Evolutionary conservation across 2,888 invertebrate species (phyloP).

Genomic region (Eueremaeus valkanovi): DNA sequence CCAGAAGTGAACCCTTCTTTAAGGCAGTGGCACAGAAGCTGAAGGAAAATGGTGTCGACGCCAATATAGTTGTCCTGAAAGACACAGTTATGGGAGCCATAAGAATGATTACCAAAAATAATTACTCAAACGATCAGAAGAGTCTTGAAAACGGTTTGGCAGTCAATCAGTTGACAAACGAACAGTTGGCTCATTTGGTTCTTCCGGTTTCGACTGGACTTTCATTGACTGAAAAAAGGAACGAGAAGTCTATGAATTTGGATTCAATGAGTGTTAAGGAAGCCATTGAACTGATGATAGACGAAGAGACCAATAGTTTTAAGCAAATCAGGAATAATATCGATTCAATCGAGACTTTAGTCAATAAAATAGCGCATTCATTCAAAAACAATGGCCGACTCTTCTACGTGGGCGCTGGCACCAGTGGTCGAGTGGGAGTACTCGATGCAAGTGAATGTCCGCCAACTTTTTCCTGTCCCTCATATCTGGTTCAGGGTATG

Average conservation of each 20-base stretch:
- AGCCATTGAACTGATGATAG: constrained; percentile 38
- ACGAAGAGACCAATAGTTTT: constrained; percentile 23
- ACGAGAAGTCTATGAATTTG: constrained; percentile 14
- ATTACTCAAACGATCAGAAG: neutral
- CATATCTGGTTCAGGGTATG: constrained; percentile 36
- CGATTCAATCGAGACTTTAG: constrained; percentile 1
- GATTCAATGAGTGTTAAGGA: constrained; percentile 27
- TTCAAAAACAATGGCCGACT: constrained; percentile 37
- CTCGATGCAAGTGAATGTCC: constrained; percentile 41
- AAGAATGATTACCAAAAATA: constrained; percentile 10
- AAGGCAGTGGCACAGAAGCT: constrained; percentile 1
- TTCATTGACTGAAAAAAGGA: constrained; percentile 29
- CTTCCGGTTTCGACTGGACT: constrained; percentile 35
- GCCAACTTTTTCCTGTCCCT: constrained; percentile 32
- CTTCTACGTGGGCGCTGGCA: constrained; percentile 37
- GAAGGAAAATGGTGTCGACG: neutral
- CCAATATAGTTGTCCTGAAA: neutral
- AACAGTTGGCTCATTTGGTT: constrained; percentile 20
- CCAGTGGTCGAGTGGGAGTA: constrained; percentile 36
- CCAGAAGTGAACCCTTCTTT: constrained; percentile 8
- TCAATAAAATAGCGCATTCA: constrained; percentile 21
- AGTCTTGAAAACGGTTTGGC: neutral
- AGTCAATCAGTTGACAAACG: neutral
- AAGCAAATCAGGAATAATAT: constrained; percentile 4
- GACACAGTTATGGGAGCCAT: constrained; percentile 38